Evolutionary conservation across 2,888 invertebrate genomes (phyloP).

Genomic region (Axea sp.): DNA sequence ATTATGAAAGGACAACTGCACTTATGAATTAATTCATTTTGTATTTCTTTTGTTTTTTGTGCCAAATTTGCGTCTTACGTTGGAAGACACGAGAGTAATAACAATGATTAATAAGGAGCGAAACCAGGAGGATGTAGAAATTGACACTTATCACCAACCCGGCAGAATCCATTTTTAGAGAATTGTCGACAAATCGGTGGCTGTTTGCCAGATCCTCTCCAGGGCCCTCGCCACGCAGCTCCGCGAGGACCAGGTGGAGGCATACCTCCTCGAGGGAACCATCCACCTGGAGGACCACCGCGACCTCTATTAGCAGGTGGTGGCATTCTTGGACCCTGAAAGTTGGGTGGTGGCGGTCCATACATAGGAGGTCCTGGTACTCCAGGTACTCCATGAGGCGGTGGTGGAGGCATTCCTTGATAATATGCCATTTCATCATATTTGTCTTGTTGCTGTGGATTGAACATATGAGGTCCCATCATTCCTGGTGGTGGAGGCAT

Average conservation of each 20-base stretch:
- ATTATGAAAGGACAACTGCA: too few relatives aligned
- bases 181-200: conserved; percentile 86
- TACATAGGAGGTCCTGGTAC: conserved; percentile 39
- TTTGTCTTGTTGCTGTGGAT: conserved; percentile 69
- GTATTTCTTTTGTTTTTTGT: too few relatives aligned
- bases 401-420: conserved; percentile 68
- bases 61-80: conserved; percentile 5
- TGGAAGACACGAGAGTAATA: neutral
- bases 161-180: conserved; percentile 89
- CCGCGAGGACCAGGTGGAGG: conserved; percentile 70
- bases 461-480: conserved; percentile 78
- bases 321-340: conserved; percentile 72
- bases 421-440: conserved; percentile 77
- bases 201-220: conserved; percentile 76
- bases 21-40: too few relatives aligned
- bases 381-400: conserved; percentile 72
- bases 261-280: conserved; percentile 78
- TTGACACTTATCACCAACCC: conserved; percentile 89
- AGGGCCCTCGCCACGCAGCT: conserved; percentile 81
- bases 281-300: conserved; percentile 75
- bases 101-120: conserved; percentile 77
- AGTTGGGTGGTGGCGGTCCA: conserved; percentile 65
- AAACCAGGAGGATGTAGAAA: conserved; percentile 90
- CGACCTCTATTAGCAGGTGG: conserved; percentile 75
- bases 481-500: conserved; percentile 78